These are phyloP conservation scores for Thinocorus orbignyianus DNA, from an alignment of 2,113 vertebrate species.

Conservation along the genomic window DNA sequence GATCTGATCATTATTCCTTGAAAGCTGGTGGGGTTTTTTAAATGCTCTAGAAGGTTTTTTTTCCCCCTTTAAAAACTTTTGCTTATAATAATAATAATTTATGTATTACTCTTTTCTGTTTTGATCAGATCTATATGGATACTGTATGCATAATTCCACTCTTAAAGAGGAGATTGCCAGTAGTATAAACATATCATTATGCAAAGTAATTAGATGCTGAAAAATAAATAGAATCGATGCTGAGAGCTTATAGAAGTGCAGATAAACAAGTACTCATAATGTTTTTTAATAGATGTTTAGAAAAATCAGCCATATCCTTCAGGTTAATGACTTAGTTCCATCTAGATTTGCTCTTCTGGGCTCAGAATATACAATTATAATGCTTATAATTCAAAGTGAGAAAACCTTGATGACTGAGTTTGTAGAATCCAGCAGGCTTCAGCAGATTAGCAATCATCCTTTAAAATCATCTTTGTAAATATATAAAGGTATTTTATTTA, in stretches of 20 bases:
- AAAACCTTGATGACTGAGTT: neutral
- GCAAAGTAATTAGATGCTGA: slow-evolving; percentile 59
- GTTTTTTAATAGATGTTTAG: slow-evolving; percentile 46
- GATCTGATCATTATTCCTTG: neutral
- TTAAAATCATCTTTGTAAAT: neutral
- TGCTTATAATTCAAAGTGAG: neutral
- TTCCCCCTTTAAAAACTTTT: neutral
- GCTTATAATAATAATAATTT: neutral
- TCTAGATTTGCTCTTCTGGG: neutral
- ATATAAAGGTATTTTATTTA: neutral
- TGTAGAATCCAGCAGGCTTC: neutral
- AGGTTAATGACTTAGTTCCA: slow-evolving; percentile 52
- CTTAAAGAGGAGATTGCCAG: slow-evolving; percentile 17
- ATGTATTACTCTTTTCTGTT: neutral
- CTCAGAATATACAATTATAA: slow-evolving; percentile 26
- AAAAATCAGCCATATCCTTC: slow-evolving; percentile 60
- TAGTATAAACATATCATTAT: slow-evolving; percentile 66
- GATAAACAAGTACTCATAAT: slow-evolving; percentile 44
- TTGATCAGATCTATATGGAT: neutral
- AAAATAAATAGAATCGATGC: slow-evolving; percentile 54
- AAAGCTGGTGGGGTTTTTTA: neutral
- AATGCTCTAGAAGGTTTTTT: neutral
- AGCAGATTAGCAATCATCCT: neutral
- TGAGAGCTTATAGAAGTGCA: slow-evolving; percentile 17
- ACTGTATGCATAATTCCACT: slow-evolving; percentile 15